Conservation (phyloP, 2,888 invertebrate genomes). For the Phasia obesa region DNA sequence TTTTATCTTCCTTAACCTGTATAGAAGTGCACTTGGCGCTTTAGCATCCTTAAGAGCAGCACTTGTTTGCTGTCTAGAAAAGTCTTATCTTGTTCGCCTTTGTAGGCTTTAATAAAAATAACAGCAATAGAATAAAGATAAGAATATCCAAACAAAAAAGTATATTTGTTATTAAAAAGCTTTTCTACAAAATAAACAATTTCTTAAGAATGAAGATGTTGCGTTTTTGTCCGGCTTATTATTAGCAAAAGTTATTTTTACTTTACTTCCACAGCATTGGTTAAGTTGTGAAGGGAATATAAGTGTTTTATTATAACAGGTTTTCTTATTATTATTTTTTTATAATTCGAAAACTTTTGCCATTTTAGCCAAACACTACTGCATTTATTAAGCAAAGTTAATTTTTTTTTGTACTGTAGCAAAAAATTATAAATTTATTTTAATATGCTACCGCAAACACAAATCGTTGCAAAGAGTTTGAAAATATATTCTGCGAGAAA, state of each 20-base stretch:
- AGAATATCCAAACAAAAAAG: conserved; percentile 11
- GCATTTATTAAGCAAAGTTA: background rate
- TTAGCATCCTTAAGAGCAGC: conserved; percentile 62
- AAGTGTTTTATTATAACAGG: conserved; percentile 17
- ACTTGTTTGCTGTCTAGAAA: conserved; percentile 56
- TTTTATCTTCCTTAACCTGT: conserved; percentile 9
- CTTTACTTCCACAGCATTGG: conserved; percentile 20
- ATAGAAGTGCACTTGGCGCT: conserved; percentile 59
- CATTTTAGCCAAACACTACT: conserved; percentile 9
- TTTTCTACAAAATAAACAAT: conserved; percentile 1
- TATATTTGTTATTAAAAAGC: conserved; percentile 14
- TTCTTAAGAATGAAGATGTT: conserved; percentile 25
- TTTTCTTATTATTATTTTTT: background rate
- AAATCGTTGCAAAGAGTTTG: too few relatives aligned
- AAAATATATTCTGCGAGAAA: too few relatives aligned
- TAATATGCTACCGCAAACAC: too few relatives aligned
- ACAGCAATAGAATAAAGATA: conserved; percentile 25
- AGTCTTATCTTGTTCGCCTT: conserved; percentile 59
- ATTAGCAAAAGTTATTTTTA: background rate
- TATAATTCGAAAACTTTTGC: background rate
- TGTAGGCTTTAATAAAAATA: conserved; percentile 28
- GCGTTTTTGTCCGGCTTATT: conserved; percentile 1
- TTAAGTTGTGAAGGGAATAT: conserved; percentile 36
- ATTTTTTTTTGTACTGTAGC: too few relatives aligned
- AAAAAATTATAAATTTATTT: background rate